Percentiles rank a stretch among this genome's conserved stretches.
Conservation (phyloP, 2,888 invertebrate species). For the Hybos culiciformis region DNA sequence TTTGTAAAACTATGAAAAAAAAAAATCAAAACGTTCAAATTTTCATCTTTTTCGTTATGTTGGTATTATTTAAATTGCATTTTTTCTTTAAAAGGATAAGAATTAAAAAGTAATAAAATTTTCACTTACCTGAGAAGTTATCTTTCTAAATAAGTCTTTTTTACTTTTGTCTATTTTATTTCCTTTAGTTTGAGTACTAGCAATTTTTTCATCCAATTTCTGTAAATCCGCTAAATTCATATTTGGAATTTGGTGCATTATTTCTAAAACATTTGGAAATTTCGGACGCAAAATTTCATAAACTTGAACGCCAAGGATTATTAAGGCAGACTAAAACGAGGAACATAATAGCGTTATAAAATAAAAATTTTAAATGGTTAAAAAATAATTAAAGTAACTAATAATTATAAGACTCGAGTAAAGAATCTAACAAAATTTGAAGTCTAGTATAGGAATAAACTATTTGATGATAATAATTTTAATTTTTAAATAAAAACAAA, state of each 20-base stretch:
- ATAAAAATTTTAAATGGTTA: too few relatives aligned
- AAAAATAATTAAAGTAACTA: too few relatives aligned
- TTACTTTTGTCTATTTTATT: conserved; percentile 79
- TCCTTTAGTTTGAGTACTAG: conserved; percentile 49
- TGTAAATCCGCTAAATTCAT: conserved; percentile 68
- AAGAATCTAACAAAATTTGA: too few relatives aligned
- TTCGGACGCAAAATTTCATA: conserved; percentile 70
- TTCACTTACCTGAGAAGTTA: conserved; percentile 55
- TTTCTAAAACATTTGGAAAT: conserved; percentile 50
- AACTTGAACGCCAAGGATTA: conserved; percentile 68
- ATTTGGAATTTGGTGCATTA: conserved; percentile 69
- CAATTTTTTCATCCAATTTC: conserved; percentile 72
- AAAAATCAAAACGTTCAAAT: too few relatives aligned
- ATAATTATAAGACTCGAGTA: too few relatives aligned
- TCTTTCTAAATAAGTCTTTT: conserved; percentile 81
- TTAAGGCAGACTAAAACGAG: conserved; percentile 37
- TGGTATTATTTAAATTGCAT: too few relatives aligned
- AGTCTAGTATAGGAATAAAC: too few relatives aligned
- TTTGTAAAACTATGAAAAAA: background rate
- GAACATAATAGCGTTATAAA: background rate
- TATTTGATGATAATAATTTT: too few relatives aligned
- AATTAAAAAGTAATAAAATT: too few relatives aligned
- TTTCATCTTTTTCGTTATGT: too few relatives aligned
- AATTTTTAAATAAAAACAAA: too few relatives aligned
- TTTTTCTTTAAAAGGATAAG: too few relatives aligned